These are phyloP conservation scores for Ondatra zibethicus DNA, from an alignment of 2,113 vertebrate species.

Conservation along the genomic window DNA sequence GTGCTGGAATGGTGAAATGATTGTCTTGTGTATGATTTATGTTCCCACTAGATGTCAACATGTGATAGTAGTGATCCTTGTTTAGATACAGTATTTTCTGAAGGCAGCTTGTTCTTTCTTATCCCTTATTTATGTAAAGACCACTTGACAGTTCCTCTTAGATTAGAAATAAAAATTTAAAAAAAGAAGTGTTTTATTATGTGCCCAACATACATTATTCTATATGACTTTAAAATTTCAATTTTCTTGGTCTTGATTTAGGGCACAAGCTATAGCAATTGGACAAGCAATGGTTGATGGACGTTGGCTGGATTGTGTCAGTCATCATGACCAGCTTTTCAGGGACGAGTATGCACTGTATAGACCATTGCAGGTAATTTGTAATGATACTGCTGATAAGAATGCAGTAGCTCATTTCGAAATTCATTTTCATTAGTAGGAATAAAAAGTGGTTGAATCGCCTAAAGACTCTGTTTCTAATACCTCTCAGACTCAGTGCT, in stretches of 20 bases:
- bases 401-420: not conserved
- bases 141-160: conserved; percentile 34
- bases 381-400: not conserved
- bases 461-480: not conserved
- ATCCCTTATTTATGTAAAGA: not conserved
- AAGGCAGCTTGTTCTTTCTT: conserved; percentile 24
- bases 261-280: conserved; percentile 97
- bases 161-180: not conserved
- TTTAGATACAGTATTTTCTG: conserved; percentile 82
- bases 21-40: conserved; percentile 49
- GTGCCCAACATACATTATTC: not conserved
- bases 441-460: conserved; percentile 26
- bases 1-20: conserved; percentile 26
- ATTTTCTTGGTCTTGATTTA: conserved; percentile 78
- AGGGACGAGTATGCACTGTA: conserved; percentile 98
- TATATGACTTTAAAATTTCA: not conserved
- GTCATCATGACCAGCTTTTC: conserved; percentile 97
- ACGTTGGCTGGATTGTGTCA: conserved; percentile 97
- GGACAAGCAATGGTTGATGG: conserved; percentile 97
- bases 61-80: conserved; percentile 57
- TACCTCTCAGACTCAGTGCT: not conserved
- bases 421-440: not conserved
- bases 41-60: conserved; percentile 63
- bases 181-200: not conserved
- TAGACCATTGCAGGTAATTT: conserved; percentile 94